Percentiles rank a stretch among this genome's conserved stretches.
phyloP scores from a whole-genome alignment of 2,888 invertebrate genomes.

The Tenthredo livida region DNA sequence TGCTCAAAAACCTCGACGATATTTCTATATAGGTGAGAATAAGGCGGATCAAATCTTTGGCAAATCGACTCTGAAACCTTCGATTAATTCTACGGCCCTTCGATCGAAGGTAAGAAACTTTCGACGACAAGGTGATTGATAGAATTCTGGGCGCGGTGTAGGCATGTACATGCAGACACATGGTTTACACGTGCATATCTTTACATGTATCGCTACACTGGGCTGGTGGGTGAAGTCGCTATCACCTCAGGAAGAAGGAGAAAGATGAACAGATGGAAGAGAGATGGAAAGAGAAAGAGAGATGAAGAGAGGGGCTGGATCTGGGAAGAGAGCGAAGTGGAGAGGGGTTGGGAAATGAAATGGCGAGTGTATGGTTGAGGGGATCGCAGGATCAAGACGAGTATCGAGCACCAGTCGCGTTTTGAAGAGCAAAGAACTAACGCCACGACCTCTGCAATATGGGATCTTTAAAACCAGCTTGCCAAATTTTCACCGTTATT shows the following conservation, averaged over 20 bases:
- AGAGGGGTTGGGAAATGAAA: constrained; percentile 72
- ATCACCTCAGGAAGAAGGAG: not conserved
- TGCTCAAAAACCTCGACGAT: not conserved
- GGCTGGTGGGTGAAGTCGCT: constrained; percentile 14
- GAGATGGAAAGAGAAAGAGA: not conserved
- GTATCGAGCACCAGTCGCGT: constrained; percentile 56
- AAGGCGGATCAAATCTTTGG: not conserved
- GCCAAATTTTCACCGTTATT: constrained; percentile 1
- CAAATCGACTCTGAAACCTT: not conserved
- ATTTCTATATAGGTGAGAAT: not conserved
- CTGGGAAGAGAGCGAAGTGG: constrained; percentile 70
- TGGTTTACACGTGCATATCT: not conserved
- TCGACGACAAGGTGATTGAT: constrained; percentile 36
- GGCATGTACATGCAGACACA: not conserved
- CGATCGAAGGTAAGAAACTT: not conserved
- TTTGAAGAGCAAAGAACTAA: constrained; percentile 54
- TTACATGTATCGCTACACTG: not conserved
- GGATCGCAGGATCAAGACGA: constrained; percentile 73
- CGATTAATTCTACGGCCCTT: constrained; percentile 26
- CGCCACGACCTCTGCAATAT: constrained; percentile 49
- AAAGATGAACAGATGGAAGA: not conserved
- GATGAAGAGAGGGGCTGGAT: constrained; percentile 62
- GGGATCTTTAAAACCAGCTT: constrained; percentile 23
- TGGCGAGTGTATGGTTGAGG: constrained; percentile 68
- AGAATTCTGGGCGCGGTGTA: constrained; percentile 33